These are phyloP conservation scores for Drosophila ohnishii DNA, from an alignment of 1,140 invertebrate species.

Conservation along the genomic window DNA sequence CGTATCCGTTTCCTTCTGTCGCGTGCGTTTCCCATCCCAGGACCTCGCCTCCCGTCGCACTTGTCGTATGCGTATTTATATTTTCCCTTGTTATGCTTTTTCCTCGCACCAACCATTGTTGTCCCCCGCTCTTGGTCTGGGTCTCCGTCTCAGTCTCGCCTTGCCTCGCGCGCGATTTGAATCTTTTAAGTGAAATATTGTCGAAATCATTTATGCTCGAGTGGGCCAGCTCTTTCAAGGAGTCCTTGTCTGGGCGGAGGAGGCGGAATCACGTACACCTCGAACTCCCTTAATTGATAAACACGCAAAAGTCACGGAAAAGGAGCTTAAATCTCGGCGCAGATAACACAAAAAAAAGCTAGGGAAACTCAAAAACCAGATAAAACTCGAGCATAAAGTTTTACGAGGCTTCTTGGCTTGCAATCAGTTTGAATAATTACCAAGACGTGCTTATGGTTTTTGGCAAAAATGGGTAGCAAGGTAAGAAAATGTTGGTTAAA, in stretches of 20 bases:
- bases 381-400: slow-evolving; percentile 67
- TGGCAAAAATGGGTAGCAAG: not conserved
- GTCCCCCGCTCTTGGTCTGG: slow-evolving; percentile 20
- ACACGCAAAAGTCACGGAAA: slow-evolving; percentile 62
- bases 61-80: slow-evolving; percentile 80
- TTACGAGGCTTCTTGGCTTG: slow-evolving; percentile 47
- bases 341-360: slow-evolving; percentile 39
- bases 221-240: slow-evolving; percentile 42
- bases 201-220: slow-evolving; percentile 78
- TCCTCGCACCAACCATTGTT: slow-evolving; percentile 41
- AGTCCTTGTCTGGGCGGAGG: not conserved
- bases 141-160: not conserved
- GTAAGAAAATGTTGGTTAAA: not conserved
- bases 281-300: slow-evolving; percentile 64
- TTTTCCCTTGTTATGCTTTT: slow-evolving; percentile 65
- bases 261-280: slow-evolving; percentile 45
- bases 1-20: slow-evolving; percentile 81
- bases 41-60: slow-evolving; percentile 26
- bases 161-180: slow-evolving; percentile 74
- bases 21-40: slow-evolving; percentile 62
- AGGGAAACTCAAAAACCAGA: slow-evolving; percentile 56
- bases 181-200: slow-evolving; percentile 82
- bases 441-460: slow-evolving; percentile 51
- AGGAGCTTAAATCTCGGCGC: slow-evolving; percentile 60
- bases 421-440: slow-evolving; percentile 80